Conservation (phyloP, 2,888 invertebrate species). For the Xanthorhoe spadicearia region DNA sequence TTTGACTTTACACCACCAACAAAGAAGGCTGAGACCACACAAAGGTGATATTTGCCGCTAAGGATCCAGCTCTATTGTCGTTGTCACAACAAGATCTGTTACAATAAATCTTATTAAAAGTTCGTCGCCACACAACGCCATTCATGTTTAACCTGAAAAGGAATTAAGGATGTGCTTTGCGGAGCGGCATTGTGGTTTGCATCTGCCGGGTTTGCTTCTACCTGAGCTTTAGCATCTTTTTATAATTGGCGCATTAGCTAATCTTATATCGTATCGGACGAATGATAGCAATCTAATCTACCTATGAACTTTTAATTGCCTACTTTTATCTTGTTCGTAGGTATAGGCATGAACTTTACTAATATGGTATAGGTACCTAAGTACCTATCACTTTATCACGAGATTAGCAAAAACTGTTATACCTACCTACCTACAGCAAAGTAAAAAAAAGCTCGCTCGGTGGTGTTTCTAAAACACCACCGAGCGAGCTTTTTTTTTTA, state of each 20-base stretch:
- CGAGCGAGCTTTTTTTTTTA: too few species aligned
- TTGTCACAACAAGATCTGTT: conserved; percentile 84
- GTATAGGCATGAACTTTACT: too few species aligned
- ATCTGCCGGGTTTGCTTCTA: conserved; percentile 48
- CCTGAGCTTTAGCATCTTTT: conserved; percentile 21
- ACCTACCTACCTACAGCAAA: too few species aligned
- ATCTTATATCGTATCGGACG: conserved; percentile 12
- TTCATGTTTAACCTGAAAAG: conserved; percentile 71
- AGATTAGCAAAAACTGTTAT: too few species aligned
- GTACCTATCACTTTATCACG: too few species aligned
- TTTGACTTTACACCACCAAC: conserved; percentile 70
- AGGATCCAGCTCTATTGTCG: conserved; percentile 72
- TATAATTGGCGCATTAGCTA: conserved; percentile 17
- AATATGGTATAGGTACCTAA: too few species aligned
- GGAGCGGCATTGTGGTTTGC: conserved; percentile 56
- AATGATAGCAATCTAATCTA: not conserved
- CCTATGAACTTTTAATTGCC: not conserved
- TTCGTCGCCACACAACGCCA: conserved; percentile 70
- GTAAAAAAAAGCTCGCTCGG: too few species aligned
- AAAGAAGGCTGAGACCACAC: conserved; percentile 75
- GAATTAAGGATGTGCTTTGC: conserved; percentile 59
- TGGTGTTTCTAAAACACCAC: too few species aligned
- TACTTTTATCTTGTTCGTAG: not conserved
- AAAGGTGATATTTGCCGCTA: conserved; percentile 73
- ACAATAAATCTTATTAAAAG: conserved; percentile 84